Base-by-base conservation (phyloP, 1,140 invertebrate genomes). In the Probaryconus sp. region DNA sequence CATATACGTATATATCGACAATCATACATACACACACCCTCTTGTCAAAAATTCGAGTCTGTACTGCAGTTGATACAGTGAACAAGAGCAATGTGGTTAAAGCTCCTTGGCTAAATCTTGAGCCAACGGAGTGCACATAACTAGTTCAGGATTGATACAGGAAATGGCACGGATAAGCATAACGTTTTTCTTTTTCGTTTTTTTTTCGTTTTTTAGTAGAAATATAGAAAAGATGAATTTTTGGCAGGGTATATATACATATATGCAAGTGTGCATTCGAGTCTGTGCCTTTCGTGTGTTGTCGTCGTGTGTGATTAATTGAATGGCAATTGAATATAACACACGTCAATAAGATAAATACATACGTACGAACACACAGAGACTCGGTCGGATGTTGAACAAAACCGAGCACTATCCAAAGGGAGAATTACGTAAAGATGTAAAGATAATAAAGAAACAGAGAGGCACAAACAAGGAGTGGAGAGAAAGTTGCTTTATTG, bases 1-100 rank as follows among this genome's bases (percentile, higher is more conserved):
- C 51, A 67, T 67, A 56, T 65, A 50, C 38, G 38, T 65, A 53
- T 65, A 65, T 65, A 45, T 53, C 40, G 31, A 16, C 58, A 63
- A 28, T 43, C 48, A 45, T 53, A 6, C 63, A 48, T 37, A 38
- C 48, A 65, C 61, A 38, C 40, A 63, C 58, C 20, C 45, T 63
- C 50, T 65, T 45, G 48, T 55, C 31, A 40, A 28, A 55, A 65
- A 45, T 28, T 45, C 16, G 48, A 55, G 20, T 17, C 40, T 20
- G 9, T 24, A 1, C 33, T 13, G 33, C 26, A 13, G 11, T 31
- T 20, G 33, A 16, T 31, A 30, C 45, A 30, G 56, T 14, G 31
- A 48, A 61, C 56, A 38, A 61, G 60, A 64, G 47, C 20, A 42
- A 37, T 64, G 60, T 64, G 37, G 37, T 47, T 10, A 63, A 63